Base-by-base conservation (phyloP, 2,888 invertebrate genomes). In the Stenodema calcarata region DNA sequence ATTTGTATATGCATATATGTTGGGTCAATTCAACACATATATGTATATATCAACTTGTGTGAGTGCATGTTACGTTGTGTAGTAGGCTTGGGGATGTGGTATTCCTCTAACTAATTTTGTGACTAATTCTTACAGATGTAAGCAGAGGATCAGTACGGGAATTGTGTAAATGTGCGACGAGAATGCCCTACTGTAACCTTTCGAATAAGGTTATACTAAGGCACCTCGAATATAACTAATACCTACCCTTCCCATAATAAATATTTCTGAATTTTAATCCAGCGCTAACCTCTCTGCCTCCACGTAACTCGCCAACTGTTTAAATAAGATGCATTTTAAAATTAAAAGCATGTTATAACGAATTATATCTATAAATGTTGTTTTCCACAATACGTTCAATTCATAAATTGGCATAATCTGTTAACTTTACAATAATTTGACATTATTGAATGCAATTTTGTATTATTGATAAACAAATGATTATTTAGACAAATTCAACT, bases 251-350 rank as follows among this genome's bases (percentile, higher is more conserved):
- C 89, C 88, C 87, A 88, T 83, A 75, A 88, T 88, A 88, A 88
- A 88, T 88, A 86, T 87, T 86, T 87, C 76, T 88, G 73, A 87
- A 87, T 85, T 82, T 88, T 87, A 88, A 88, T 87, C 87, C 87
- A 87, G 87, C 87, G 87, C 88, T 88, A 88, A 90, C 90, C 91
- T 90, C 91, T 91, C 91, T 91, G 91, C 91, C 90, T 91, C 91
- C 91, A 91, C 91, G 91, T 91, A 91, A 91, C 90, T 88, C 88
- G 88, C 84, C 88, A 88, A 88, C 88, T 88, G 88, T 88, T 88
- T 88, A 88, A 88, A 88, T 88, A 88, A 88, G 88, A 88, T 88
- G 88, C 88, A 88, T 88, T 86, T 86, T 86, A 88, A 88, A 88
- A 80, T 82, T 88, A 85, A 87, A 87, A 87, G 88, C 88, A 88